phyloP scores from a whole-genome alignment of 1,140 invertebrate genomes.

The Radopholus similis region DNA sequence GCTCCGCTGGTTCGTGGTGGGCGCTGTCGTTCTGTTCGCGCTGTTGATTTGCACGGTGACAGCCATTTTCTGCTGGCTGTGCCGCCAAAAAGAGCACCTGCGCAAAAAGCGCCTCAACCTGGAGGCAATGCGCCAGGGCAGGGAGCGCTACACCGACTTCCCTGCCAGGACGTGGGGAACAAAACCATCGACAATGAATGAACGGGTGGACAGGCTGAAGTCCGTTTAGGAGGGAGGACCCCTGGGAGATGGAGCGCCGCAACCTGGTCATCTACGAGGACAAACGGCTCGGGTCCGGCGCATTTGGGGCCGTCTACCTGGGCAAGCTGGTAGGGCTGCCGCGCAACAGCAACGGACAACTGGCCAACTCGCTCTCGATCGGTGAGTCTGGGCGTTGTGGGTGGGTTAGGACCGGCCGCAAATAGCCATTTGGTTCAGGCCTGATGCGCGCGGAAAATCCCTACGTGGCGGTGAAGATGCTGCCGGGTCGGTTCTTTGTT shows the following conservation, averaged over 20 bases:
- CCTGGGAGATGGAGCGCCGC: constrained; percentile 56
- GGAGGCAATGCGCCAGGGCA: constrained; percentile 20
- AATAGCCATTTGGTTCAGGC: constrained; percentile 42
- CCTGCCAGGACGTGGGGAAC: constrained; percentile 37
- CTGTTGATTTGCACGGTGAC: constrained; percentile 25
- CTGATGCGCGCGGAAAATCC: constrained; percentile 60
- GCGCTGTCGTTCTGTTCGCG: constrained; percentile 6
- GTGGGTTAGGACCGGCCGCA: no score
- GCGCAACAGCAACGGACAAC: constrained; percentile 25
- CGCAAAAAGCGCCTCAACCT: constrained; percentile 35
- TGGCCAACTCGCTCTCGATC: background rate
- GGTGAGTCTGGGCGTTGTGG: no score
- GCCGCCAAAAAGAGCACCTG: constrained; percentile 31
- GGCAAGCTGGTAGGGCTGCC: constrained; percentile 53
- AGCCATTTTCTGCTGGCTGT: constrained; percentile 18
- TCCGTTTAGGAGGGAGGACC: constrained; percentile 35
- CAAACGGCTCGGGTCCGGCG: constrained; percentile 55
- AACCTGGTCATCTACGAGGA: constrained; percentile 59
- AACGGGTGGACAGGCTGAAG: no score
- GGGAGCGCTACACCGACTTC: constrained; percentile 51
- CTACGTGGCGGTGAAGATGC: constrained; percentile 62
- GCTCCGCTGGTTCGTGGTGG: constrained; percentile 26
- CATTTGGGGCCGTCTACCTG: constrained; percentile 53
- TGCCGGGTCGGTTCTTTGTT: constrained; percentile 56
- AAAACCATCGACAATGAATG: background rate